phyloP scores from a whole-genome alignment of 2,888 invertebrate genomes.

The Synanthedon tipuliformis region DNA sequence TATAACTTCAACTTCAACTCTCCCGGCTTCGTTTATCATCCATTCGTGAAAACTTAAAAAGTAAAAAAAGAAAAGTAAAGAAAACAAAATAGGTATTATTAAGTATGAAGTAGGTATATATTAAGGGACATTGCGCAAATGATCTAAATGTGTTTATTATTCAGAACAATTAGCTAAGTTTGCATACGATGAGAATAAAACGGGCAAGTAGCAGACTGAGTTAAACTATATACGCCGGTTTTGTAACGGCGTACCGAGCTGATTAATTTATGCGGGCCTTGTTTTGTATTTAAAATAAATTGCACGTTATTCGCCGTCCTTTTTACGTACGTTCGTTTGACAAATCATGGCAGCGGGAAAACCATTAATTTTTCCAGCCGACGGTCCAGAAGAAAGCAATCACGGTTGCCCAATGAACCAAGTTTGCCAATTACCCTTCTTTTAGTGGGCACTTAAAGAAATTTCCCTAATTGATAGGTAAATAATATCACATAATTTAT shows the following conservation, averaged over 20 bases:
- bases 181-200: background rate
- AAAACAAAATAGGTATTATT: too few relatives aligned
- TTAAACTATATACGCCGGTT: background rate
- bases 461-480: conserved; percentile 36
- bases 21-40: too few relatives aligned
- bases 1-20: too few relatives aligned
- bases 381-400: conserved; percentile 44
- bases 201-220: background rate
- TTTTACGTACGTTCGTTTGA: conserved; percentile 17
- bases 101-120: too few relatives aligned
- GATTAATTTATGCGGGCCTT: background rate
- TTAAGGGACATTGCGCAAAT: background rate
- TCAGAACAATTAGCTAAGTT: background rate
- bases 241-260: background rate
- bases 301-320: background rate
- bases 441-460: conserved; percentile 49
- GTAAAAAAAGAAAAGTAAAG: too few relatives aligned
- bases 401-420: conserved; percentile 51
- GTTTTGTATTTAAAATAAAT: background rate
- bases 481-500: background rate
- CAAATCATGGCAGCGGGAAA: conserved; percentile 30
- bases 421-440: conserved; percentile 54
- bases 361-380: conserved; percentile 44
- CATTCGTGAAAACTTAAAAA: too few relatives aligned
- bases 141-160: background rate